These are phyloP conservation scores for Lacerta bilineata DNA, from an alignment of 2,797 vertebrate genomes.

Conservation along the genomic window DNA sequence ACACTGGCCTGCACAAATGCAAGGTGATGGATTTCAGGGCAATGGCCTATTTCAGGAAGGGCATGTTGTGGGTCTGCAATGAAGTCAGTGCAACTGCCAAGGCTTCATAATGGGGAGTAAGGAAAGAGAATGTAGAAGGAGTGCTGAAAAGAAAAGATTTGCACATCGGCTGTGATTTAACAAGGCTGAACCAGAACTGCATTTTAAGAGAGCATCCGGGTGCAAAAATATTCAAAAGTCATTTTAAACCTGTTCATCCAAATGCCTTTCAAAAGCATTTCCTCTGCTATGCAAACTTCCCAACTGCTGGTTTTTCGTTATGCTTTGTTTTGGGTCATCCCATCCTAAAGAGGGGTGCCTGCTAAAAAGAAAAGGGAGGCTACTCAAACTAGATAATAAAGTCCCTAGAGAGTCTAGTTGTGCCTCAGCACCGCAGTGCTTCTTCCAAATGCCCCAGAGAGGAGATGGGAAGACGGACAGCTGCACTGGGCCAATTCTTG, in stretches of 20 bases:
- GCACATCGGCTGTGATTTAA: background rate
- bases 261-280: background rate
- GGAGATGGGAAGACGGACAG: background rate
- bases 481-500: background rate
- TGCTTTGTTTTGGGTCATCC: background rate
- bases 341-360: background rate
- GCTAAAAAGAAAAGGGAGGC: background rate
- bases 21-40: background rate
- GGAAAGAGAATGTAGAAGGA: background rate
- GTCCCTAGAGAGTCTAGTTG: background rate
- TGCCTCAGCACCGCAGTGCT: no score
- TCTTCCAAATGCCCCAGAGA: background rate
- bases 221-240: background rate
- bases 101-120: constrained; percentile 34
- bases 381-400: no score
- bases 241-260: background rate
- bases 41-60: background rate
- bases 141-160: background rate
- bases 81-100: constrained; percentile 45
- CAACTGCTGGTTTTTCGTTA: background rate
- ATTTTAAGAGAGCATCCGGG: background rate
- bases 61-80: constrained; percentile 16
- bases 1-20: background rate
- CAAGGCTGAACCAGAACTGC: background rate
- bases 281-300: background rate